phyloP scores from a whole-genome alignment of 1,140 invertebrate genomes.

The Paralvinella palmiformis region DNA sequence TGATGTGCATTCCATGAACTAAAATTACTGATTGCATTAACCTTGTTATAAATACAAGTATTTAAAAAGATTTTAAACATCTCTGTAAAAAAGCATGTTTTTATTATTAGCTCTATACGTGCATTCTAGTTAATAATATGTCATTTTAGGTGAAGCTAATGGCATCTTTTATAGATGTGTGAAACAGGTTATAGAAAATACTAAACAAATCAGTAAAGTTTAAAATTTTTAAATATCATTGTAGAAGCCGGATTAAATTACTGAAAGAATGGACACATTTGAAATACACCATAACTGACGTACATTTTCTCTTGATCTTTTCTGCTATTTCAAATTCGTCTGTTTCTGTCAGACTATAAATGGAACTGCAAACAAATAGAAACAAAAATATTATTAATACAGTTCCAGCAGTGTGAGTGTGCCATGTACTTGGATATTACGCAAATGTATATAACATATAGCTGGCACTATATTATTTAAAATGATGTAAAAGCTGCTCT shows the following conservation, averaged over 20 bases:
- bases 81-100: too few species aligned
- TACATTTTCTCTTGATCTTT: conserved; percentile 42
- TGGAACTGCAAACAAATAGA: not conserved
- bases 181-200: not conserved
- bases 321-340: conserved; percentile 44
- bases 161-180: not conserved
- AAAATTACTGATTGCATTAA: too few species aligned
- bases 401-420: conserved; percentile 23
- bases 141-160: not conserved
- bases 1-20: too few species aligned
- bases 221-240: not conserved
- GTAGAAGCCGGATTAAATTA: too few species aligned
- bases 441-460: not conserved
- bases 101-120: not conserved
- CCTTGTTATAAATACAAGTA: too few species aligned
- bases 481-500: too few species aligned
- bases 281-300: too few species aligned
- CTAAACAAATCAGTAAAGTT: not conserved
- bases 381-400: not conserved
- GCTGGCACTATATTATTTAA: too few species aligned
- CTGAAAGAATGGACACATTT: too few species aligned
- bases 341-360: conserved; percentile 22
- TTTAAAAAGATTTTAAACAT: too few species aligned
- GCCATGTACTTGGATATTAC: conserved; percentile 15
- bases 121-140: not conserved